Base-by-base conservation (phyloP, 1,140 invertebrate species). In the Caenorhabditis tropicalis region DNA sequence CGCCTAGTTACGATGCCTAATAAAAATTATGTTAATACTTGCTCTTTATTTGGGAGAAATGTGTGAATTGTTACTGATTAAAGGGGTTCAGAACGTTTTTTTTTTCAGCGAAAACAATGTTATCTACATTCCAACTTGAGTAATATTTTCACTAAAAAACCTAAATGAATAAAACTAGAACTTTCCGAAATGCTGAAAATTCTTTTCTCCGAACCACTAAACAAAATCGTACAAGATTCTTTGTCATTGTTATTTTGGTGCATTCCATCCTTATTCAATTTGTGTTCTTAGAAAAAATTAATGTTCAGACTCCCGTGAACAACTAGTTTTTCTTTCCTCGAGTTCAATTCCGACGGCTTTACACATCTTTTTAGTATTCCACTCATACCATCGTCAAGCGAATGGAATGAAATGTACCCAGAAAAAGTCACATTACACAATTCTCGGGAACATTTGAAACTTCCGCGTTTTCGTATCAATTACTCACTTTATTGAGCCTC, bases 401-500 rank as follows among this genome's bases (percentile, higher is more conserved):
- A 74, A 24, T 21, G 29, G 29, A 19, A 10, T 0, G 7, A 24
- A 24, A 74, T 46, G 65, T 24, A 43, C 7, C 29, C 3, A 43
- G 6, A 74, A 74, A 70, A 70, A 70, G 53, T 58, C 53, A 58
- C 53, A n/a, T 36, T 65, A 65, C 21, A 5, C 16, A 65, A 33
- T 15, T n/a, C 36, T 36, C 24, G 3, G 7, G 19, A 33, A 16
- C 36, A 19, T 65, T 51, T 15, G 58, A 74, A 74, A 74, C 36
- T 39, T 74, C 7, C 6, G 16, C 43, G 24, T 43, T 21, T 39
- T 43, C 12, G 12, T 74, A 36, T 74, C n/a, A 31, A 74, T 43
- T 27, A 74, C 65, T 74, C 65, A 46, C 36, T 74, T 74, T 31
- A 74, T 74, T 74, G 65, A 74, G 65, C 36, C 65, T 43, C 65